Base-by-base conservation (phyloP, 2,888 invertebrate species). In the Trilocha varians region DNA sequence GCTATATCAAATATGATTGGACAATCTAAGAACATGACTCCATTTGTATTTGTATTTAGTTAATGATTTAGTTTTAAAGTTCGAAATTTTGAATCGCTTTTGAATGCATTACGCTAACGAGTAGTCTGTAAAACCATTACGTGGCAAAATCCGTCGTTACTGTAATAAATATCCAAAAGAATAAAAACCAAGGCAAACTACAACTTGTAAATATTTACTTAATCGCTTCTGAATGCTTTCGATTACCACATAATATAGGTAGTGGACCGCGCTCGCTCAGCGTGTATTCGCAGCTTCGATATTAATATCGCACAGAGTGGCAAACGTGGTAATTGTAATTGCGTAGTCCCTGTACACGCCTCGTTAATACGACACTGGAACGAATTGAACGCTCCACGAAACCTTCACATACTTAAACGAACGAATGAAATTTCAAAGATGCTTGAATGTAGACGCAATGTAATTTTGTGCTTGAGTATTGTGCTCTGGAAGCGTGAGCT, bases 251-350 rank as follows among this genome's bases (percentile, higher is more conserved):
- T 36, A 9, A 3, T 37, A 17, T 14, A 5, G n/a, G 13, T 14
- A 11, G 5, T 15, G 15, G 14, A 14, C 15, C 11, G 15, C 13
- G 35, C 11, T 35, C 14, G 15, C 13, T 14, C 13, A 38, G 13
- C 39, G 39, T 36, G 36, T 38, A 39, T 37, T 35, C 17, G 34
- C 13, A 18, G 44, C 45, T 46, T 42, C 37, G 44, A 57, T 57
- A 60, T 59, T 59, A 57, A 60, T 57, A 65, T 54, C 54, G 58
- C 57, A 52, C 47, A 52, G 48, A 52, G 50, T 47, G 51, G 53
- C 50, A 53, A 51, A 55, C 52, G 59, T 59, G 58, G 63, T 66
- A 62, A 62, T 64, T 54, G 54, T 62, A 57, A 66, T 59, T 50
- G 57, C 52, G 49, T 50, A 49, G 48, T 49, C 41, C 43, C 42